Conservation (phyloP, 1,140 invertebrate species). For the Aphaenogaster floridana region DNA sequence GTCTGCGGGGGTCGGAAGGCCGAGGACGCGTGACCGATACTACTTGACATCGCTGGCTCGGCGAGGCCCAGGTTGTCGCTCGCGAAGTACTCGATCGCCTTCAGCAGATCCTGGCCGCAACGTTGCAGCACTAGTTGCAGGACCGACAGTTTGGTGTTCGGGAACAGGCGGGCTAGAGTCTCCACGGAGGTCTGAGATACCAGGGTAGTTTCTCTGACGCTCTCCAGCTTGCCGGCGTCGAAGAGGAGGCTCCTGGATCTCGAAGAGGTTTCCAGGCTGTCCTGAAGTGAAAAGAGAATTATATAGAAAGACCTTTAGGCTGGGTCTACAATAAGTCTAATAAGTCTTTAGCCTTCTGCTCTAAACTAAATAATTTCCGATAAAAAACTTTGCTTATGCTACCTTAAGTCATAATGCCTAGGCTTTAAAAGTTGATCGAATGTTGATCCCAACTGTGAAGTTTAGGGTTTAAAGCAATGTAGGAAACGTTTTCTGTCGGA, state of each 20-base stretch:
- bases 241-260: slow-evolving; percentile 58
- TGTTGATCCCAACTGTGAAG: too few relatives aligned
- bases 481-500: too few relatives aligned
- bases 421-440: too few relatives aligned
- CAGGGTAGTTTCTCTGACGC: slow-evolving; percentile 60
- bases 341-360: too few relatives aligned
- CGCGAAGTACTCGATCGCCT: slow-evolving; percentile 91
- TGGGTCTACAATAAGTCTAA: too few relatives aligned
- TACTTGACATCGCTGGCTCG: slow-evolving; percentile 42
- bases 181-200: slow-evolving; percentile 91
- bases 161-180: slow-evolving; percentile 95
- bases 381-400: too few relatives aligned
- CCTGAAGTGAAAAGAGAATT: background rate
- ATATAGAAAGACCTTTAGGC: background rate
- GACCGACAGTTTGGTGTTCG: slow-evolving; percentile 94
- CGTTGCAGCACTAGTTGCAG: slow-evolving; percentile 95
- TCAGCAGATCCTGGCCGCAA: slow-evolving; percentile 95
- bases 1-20: slow-evolving; percentile 77
- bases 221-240: slow-evolving; percentile 62
- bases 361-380: too few relatives aligned
- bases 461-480: too few relatives aligned
- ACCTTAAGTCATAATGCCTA: too few relatives aligned
- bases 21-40: slow-evolving; percentile 57
- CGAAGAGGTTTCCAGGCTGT: background rate
- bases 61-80: slow-evolving; percentile 76